Base-by-base conservation (phyloP, 2,888 invertebrate species). In the Dichetophora obliterata region DNA sequence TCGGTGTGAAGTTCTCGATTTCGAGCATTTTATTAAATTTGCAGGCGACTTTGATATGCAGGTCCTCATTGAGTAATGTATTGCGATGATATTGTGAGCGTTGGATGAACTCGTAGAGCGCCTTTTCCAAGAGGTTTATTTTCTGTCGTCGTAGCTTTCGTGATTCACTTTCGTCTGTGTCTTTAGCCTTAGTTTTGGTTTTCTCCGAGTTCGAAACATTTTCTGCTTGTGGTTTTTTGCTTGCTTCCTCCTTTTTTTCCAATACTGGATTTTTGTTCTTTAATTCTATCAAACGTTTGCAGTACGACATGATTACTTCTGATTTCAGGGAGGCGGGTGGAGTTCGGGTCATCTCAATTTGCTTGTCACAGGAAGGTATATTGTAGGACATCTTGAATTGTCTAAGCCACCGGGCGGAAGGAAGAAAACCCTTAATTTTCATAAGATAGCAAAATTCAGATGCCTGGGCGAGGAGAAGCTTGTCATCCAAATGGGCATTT, bases 341-440 rank as follows among this genome's bases (percentile, higher is more conserved):
- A n/a, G 81, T 82, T 3, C 85, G 83, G 0, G 82, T 85, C 63
- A 87, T 80, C 0, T 78, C 77, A 5, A 87, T 86, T 65, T 86
- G n/a, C n/a, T 85, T 0, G 86, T 84, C 78, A 86, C 86, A 14
- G 86, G 87, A 77, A 1, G 85, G 82, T 22, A 87, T 84, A 34
- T 85, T 85, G 68, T 84, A 88, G 24, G 82, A 84, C 0, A 84
- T 84, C 77, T 88, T 87, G 52, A 87, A 87, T 74, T 84, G 82
- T 79, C 87, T 87, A 5, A 87, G 78, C 87, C 87, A 87, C 3
- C 85, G 80, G 77, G 85, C 86, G 68, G 83, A 85, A 6, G 86
- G 85, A 34, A 80, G 52, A 78, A 87, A 87, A 61, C 84, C 83
- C 0, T 84, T 84, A 31, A 87, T 82, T 50, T 81, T 82, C 78